Evolutionary conservation across 2,113 vertebrate species (phyloP).

Genomic region (Nanorana parkeri): DNA sequence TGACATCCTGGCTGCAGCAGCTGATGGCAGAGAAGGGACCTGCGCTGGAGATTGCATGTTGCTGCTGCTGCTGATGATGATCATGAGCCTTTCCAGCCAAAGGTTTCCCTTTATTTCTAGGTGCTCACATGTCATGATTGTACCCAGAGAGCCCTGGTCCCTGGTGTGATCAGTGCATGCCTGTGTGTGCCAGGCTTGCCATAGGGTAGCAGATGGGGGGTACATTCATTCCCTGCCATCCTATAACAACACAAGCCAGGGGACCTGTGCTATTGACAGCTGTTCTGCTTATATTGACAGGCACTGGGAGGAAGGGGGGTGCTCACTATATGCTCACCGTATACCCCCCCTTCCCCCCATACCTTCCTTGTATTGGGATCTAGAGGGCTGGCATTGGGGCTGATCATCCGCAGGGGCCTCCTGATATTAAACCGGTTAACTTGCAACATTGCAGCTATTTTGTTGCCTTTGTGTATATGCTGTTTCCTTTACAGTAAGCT

Average conservation of each 20-base stretch:
- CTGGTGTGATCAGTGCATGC: neutral
- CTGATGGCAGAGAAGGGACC: conserved; percentile 38
- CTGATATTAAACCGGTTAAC: neutral
- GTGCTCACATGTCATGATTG: neutral
- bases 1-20: conserved; percentile 41
- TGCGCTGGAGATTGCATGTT: conserved; percentile 21
- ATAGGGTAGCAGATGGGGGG: conserved; percentile 7
- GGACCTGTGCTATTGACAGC: neutral
- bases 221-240: neutral
- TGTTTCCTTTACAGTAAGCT: neutral
- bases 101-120: neutral
- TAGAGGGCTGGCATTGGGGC: too few relatives aligned
- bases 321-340: neutral
- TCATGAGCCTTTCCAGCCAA: neutral
- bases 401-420: neutral
- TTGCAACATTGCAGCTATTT: neutral
- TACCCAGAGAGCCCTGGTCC: neutral
- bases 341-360: too few relatives aligned
- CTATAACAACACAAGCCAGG: neutral
- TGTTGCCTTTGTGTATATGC: too few relatives aligned
- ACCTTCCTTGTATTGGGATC: too few relatives aligned
- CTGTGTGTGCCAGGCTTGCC: conserved; percentile 11
- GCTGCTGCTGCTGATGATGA: too few relatives aligned
- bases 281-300: neutral
- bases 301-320: too few relatives aligned